Evolutionary conservation across 2,113 vertebrate species (phyloP), one percentile per base, ranked within the genome.

Genomic region (Xerus inauris): DNA sequence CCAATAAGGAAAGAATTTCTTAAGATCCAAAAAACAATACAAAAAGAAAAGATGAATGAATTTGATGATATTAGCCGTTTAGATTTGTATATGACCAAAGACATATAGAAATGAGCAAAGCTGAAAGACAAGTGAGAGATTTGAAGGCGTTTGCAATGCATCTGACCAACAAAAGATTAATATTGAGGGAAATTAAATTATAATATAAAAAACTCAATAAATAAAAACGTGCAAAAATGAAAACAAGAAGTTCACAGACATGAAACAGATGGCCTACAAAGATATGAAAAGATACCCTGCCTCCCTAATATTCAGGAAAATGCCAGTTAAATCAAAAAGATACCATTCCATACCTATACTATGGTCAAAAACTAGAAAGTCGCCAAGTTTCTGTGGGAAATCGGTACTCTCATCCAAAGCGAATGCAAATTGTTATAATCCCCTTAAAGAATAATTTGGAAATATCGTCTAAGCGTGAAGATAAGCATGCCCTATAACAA

Each of bases 221-320:
- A 75, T 14, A 32, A 85, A 85, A 85, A 35, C 1, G 72, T 40
- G 16, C 26, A 87, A 89, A 94, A 83, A 73, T 62, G 73, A 89
- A 87, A 95, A 85, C n/a, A 67, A n/a, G 38, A n/a, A 87, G 42
- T 81, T 69, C 67, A 64, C n/a, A 89, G 75, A 83, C 92, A 45
- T 77, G 26, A 42, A 89, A 87, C 75, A 71, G 84, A 81, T 49
- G 17, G 17, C 24, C 77, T 87, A 69, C 17, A 80, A 83, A 79
- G 59, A 71, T 24, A 69, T 62, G 64, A 88, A 84, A 93, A 80
- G 24, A 54, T 57, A 35, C 30, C 49, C 49, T 79, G 14, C 47
- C 20, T 94, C 47, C 38, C 42, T 77, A 81, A 57, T 75, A 38
- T 76, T 84, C 42, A 80, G 71, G 14, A 17, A 89, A 71, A 91